Evolutionary conservation across 2,888 invertebrate species (phyloP).

Genomic region (Ceraclea dissimilis): DNA sequence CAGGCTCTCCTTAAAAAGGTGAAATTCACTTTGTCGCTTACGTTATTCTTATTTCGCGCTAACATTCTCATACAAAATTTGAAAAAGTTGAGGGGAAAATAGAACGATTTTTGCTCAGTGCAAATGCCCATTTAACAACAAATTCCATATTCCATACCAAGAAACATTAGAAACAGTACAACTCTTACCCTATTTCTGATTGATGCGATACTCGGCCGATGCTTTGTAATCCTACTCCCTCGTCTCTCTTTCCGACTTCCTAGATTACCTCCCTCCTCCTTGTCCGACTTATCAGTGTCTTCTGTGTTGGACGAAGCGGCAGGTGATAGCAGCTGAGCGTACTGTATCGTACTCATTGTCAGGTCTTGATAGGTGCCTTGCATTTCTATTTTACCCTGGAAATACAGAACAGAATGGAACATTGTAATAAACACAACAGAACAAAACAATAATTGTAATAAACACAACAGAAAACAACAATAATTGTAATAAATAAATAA

Average conservation of each 20-base stretch:
- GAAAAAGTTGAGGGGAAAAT: too few species aligned
- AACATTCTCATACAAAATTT: too few species aligned
- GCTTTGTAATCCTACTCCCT: background rate
- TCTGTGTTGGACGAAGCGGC: background rate
- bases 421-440: too few species aligned
- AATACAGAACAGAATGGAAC: too few species aligned
- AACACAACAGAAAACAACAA: background rate
- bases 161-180: background rate
- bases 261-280: background rate
- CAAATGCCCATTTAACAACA: too few species aligned
- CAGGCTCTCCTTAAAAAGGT: too few species aligned
- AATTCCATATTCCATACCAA: too few species aligned
- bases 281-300: background rate
- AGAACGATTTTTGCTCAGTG: too few species aligned
- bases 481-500: background rate
- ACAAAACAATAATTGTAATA: background rate
- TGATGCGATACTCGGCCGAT: background rate
- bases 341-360: constrained; percentile 10
- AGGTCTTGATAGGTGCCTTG: constrained; percentile 12
- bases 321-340: constrained; percentile 11
- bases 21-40: too few species aligned
- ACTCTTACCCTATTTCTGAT: background rate
- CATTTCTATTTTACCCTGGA: constrained; percentile 19
- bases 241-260: background rate
- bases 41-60: too few species aligned